Conservation (phyloP, 2,888 invertebrate species). For the Meandrusa payeni region DNA sequence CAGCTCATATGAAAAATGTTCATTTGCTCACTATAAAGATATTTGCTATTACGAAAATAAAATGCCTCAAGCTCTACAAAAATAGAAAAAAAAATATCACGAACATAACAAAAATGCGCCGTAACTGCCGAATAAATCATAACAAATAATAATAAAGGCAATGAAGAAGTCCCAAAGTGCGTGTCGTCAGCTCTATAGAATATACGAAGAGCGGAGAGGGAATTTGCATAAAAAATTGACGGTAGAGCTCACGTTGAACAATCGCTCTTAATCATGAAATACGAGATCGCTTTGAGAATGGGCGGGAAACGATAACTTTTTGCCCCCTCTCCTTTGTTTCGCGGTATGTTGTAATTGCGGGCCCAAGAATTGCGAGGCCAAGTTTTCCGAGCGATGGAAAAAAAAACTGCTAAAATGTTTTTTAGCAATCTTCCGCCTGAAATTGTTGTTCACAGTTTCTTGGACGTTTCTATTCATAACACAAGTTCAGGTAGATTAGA, state of each 20-base stretch:
- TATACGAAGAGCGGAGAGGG: conserved; percentile 34
- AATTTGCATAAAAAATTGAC: conserved; percentile 54
- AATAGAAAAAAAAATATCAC: conserved; percentile 2
- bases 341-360: conserved; percentile 24
- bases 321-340: conserved; percentile 25
- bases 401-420: conserved; percentile 13
- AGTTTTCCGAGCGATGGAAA: conserved; percentile 1
- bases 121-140: conserved; percentile 19
- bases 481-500: conserved; percentile 17
- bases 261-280: conserved; percentile 53
- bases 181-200: conserved; percentile 37
- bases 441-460: conserved; percentile 22
- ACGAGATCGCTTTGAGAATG: conserved; percentile 37
- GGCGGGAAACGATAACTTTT: conserved; percentile 25
- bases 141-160: conserved; percentile 17
- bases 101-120: conserved; percentile 3
- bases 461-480: conserved; percentile 21
- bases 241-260: conserved; percentile 37
- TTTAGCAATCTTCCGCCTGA: conserved; percentile 17
- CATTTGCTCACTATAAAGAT: too few species aligned
- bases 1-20: too few species aligned
- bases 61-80: conserved; percentile 1
- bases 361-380: conserved; percentile 10
- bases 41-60: too few species aligned
- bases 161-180: conserved; percentile 8